Base-by-base conservation (phyloP, 2,888 invertebrate species). In the Papilio elwesi region DNA sequence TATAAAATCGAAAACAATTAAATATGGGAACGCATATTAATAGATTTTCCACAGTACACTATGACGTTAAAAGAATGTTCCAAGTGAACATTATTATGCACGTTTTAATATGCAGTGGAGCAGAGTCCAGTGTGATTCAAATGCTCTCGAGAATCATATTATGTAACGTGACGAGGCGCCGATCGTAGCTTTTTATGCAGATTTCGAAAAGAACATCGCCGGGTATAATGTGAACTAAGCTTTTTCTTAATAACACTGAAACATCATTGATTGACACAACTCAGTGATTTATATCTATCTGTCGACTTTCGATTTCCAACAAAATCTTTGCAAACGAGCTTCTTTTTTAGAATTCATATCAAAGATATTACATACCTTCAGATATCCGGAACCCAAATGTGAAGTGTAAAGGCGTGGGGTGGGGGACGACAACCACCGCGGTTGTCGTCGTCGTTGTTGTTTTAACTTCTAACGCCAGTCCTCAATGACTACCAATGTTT, bases 81-180 rank as follows among this genome's bases (percentile, higher is more conserved):
- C 15, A 49, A 49, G 64, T 63, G 16, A 68, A 53, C 57, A 72
- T 55, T 38, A 15, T 64, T 72, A 72, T 68, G 72, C 72, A 68
- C 49, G 63, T 67, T 72, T 72, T 72, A 72, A 72, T 68, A 72
- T 72, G 53, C 67, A 68, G 67, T 62, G 57, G 26, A 52, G 59
- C 59, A n/a, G 62, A 52, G 26, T 71, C 57, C 48, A 62, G 36
- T 62, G 52, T 47, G 48, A 68, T 67, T 67, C 62, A 71, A 71
- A 71, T 67, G 62, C 71, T 63, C 71, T 71, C 62, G 71, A 68
- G 71, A 71, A 59, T 59, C 59, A 62, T 67, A 66, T 67, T 62
- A 66, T 71, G 38, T 65, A 38, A 57, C 55, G 48, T 51, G 71
- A 71, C 38, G 59, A 43, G 59, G 59, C 59, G 43, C 59, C 43